phyloP scores from a whole-genome alignment of 2,888 invertebrate species.

The Pegoplata infirma region DNA sequence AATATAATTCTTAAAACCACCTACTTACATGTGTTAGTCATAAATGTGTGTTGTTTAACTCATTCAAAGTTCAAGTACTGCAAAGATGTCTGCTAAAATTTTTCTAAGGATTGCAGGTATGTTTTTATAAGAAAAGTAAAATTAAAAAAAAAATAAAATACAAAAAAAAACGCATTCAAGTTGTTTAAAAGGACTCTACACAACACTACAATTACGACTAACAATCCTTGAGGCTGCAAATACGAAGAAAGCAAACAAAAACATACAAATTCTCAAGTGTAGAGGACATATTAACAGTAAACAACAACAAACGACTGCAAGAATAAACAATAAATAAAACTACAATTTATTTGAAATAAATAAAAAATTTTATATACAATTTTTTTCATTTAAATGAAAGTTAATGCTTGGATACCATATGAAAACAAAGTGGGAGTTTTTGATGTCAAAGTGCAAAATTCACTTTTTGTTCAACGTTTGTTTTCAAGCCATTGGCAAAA shows the following conservation, averaged over 20 bases:
- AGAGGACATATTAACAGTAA: neutral
- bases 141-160: too few species aligned
- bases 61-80: conserved; percentile 48
- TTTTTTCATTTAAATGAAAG: conserved; percentile 31
- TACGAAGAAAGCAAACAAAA: neutral
- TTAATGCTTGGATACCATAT: conserved; percentile 12
- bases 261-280: neutral
- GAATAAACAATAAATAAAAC: neutral
- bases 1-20: too few species aligned
- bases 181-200: conserved; percentile 8
- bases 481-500: neutral
- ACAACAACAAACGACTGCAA: neutral
- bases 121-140: conserved; percentile 8
- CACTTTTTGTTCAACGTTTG: neutral
- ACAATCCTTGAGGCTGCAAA: conserved; percentile 1
- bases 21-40: too few species aligned
- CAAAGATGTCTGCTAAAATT: conserved; percentile 34
- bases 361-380: conserved; percentile 9
- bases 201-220: conserved; percentile 25
- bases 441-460: conserved; percentile 10
- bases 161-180: conserved; percentile 36
- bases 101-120: conserved; percentile 36
- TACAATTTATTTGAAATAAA: neutral
- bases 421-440: conserved; percentile 15
- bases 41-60: conserved; percentile 20